Base-by-base conservation (phyloP, 2,113 vertebrate species). In the Hypomesus transpacificus region DNA sequence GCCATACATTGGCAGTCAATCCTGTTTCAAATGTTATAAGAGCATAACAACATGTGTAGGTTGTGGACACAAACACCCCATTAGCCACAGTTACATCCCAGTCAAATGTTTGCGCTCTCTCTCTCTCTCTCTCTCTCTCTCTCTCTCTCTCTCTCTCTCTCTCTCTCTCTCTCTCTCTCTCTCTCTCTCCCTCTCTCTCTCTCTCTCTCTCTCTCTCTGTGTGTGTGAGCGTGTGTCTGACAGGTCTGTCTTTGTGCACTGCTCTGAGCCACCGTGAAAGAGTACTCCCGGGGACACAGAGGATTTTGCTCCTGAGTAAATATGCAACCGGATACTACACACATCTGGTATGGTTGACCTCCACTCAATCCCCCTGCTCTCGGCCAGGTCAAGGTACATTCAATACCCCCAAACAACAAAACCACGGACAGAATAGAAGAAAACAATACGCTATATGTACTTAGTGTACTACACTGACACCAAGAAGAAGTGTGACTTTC, bases 241-340 rank as follows among this genome's bases (percentile, higher is more conserved):
- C 51, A 50, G 65, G 74, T 80, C n/a, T 74, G 61, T 56, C 68
- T 80, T 65, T 69, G 56, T 24, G 24, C 59, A 51, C 58, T 68
- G 75, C 63, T 72, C 66, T 46, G 64, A 11, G 21, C 11, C 56
- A 52, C 70, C 60, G 72, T 77, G 68, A 74, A 84, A 57, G 69
- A 77, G 82, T 81, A 81, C 73, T 77, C 70, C 16, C 58, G 21
- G 70, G 61, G 78, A 80, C 64, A 71, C 56, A 52, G 76, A 52
- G 69, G 65, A 78, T 73, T 79, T 57, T 68, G 74, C 88, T 91
- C 88, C 85, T 87, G 89, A 90, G 91, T 89, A 64, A 92, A 94
- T 84, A 89, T 75, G 91, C 86, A 94, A 94, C 85, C 83, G 81
- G 89, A 95, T 87, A 90, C 89, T 87, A 80, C 79, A 73, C 82